These are phyloP conservation scores for Sinopyrophorus schimmeli DNA, from an alignment of 2,888 invertebrate genomes.

Conservation along the genomic window DNA sequence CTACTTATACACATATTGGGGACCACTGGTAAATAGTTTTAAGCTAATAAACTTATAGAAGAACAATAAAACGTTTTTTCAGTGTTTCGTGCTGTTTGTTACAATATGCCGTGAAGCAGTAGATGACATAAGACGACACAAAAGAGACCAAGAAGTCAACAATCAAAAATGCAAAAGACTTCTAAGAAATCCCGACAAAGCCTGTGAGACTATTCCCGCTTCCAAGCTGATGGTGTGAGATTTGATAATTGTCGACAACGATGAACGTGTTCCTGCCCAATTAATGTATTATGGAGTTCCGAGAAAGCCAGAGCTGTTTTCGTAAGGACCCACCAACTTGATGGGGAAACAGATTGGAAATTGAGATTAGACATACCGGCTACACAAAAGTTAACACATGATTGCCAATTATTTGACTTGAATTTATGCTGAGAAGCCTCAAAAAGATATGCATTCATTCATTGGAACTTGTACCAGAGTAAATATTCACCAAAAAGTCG, in stretches of 20 bases:
- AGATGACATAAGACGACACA: conserved; percentile 91
- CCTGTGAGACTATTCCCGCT: conserved; percentile 77
- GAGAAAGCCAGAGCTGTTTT: conserved; percentile 95
- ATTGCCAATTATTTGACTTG: conserved; percentile 81
- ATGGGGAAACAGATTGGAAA: conserved; percentile 93
- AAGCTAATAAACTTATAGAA: not conserved
- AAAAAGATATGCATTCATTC: conserved; percentile 97
- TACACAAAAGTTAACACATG: conserved; percentile 85
- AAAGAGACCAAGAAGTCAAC: conserved; percentile 96
- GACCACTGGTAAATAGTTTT: conserved; percentile 72
- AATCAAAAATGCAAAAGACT: conserved; percentile 89
- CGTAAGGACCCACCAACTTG: conserved; percentile 96
- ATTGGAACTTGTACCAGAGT: conserved; percentile 82
- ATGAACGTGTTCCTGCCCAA: conserved; percentile 97
- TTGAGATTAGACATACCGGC: conserved; percentile 84
- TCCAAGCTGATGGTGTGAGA: conserved; percentile 80
- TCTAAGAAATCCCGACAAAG: conserved; percentile 58
- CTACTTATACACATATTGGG: conserved; percentile 99
- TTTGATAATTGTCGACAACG: conserved; percentile 88
- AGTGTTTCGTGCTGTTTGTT: conserved; percentile 93
- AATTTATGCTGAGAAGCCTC: conserved; percentile 95
- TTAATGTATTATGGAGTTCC: conserved; percentile 90
- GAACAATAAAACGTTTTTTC: conserved; percentile 33
- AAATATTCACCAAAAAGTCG: too few relatives aligned
- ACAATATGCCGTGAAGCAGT: conserved; percentile 96